A percentile compares a stretch with the other conserved stretches of the same genome.
These are phyloP conservation scores for Catostomus latipinnis DNA, from an alignment of 2,797 vertebrate genomes.

Conservation along the genomic window DNA sequence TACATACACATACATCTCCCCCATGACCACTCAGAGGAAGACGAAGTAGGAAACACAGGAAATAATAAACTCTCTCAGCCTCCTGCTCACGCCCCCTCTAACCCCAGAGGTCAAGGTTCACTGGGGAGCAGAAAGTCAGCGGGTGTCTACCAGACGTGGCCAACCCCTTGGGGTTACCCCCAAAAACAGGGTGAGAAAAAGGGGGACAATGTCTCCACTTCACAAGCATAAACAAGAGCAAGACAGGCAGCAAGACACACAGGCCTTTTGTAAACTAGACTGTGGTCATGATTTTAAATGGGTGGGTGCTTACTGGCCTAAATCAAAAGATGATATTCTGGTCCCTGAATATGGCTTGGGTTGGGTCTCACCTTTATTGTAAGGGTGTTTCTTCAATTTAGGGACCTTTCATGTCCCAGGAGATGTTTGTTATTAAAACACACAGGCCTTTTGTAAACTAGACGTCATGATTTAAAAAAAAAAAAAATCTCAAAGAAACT, in stretches of 20 bases:
- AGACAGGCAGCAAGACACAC: neutral
- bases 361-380: no score
- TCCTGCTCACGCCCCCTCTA: conserved; percentile 71
- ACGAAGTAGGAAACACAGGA: conserved; percentile 69
- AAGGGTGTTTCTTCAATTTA: no score
- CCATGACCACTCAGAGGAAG: conserved; percentile 57
- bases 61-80: conserved; percentile 80
- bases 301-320: no score
- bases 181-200: conserved; percentile 30
- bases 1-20: conserved; percentile 3
- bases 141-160: conserved; percentile 70
- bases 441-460: no score
- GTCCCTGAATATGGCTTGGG: no score
- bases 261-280: neutral
- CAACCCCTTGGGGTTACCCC: conserved; percentile 65
- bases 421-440: no score
- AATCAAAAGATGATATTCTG: no score
- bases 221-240: neutral
- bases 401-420: no score
- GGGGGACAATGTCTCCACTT: neutral
- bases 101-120: conserved; percentile 73
- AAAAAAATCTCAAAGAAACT: neutral
- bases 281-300: neutral
- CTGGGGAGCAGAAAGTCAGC: conserved; percentile 65
- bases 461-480: no score